Conservation (phyloP, 2,888 invertebrate species). For the Mystacides longicornis region DNA sequence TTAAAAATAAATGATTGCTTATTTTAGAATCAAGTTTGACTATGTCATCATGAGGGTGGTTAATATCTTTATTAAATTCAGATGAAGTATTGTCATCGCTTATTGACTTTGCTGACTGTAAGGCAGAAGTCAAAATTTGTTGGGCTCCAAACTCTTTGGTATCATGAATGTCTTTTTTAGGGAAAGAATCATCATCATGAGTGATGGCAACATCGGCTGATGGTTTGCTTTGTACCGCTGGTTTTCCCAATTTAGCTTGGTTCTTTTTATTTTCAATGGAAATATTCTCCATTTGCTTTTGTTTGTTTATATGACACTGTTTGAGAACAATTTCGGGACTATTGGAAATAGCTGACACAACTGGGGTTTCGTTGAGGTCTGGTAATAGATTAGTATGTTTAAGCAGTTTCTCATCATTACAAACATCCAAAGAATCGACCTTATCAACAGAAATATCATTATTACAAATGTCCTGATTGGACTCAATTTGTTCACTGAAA, state of each 20-base stretch:
- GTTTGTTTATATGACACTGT: conserved; percentile 34
- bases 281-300: conserved; percentile 29
- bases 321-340: conserved; percentile 58
- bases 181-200: conserved; percentile 1
- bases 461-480: conserved; percentile 1
- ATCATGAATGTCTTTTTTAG: background rate
- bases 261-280: conserved; percentile 20
- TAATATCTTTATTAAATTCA: background rate
- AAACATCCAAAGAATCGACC: conserved; percentile 2
- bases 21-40: background rate
- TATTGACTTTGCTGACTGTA: background rate
- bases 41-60: background rate
- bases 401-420: conserved; percentile 23
- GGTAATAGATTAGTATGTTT: conserved; percentile 24
- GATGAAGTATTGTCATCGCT: background rate
- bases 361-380: conserved; percentile 45
- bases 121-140: background rate
- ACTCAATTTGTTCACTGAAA: background rate
- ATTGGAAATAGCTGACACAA: conserved; percentile 65
- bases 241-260: background rate
- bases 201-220: background rate
- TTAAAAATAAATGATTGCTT: too few species aligned
- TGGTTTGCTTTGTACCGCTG: conserved; percentile 3
- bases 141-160: background rate
- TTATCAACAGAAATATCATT: background rate